Evolutionary conservation across 2,797 vertebrate species (phyloP), one percentile per base, ranked within the genome.

Genomic region (Avahi laniger): DNA sequence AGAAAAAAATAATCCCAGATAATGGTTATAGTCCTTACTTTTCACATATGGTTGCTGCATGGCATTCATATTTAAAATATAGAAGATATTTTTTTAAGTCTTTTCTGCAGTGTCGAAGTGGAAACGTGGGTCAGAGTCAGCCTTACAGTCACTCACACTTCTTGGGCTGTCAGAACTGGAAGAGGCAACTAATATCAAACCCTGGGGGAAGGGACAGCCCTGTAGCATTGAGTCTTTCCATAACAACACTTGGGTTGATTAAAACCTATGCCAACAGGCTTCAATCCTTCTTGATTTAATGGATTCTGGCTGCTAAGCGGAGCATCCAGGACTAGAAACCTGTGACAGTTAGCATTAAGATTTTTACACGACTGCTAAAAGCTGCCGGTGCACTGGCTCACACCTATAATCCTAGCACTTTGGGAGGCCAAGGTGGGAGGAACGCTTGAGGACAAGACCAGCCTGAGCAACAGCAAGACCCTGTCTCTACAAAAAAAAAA

Each of bases 341-440:
- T 79, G 46, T n/a, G n/a, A 91, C n/a, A 89, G 82, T 52, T 33
- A 94, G 52, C 61, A 88, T 89, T 93, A 95, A 93, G 48, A 97
- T 76, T 95, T 96, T 93, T 94, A 93, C 22, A 38, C 79, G 54
- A 90, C 52, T 78, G 33, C 17, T 33, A n/a, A 65, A 65, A n/a
- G 33, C 15, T 17, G 63, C 63, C 7, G 1, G 17, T 65, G 15
- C 18, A 33, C 7, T 65, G 61, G 33, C 61, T 65, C 15, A n/a
- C 33, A 17, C 61, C 33, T 65, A 13, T n/a, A 65, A 65, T 33
- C 33, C 63, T 65, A n/a, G 63, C 33, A n/a, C 63, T 65, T 18
- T 65, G 63, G 15, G 63, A 65, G 63, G 63, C 33, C 61, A 33
- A 63, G 61, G 28, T 63, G 61, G 57, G 61, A 33, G 61, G 61